Base-by-base conservation (phyloP, 2,797 vertebrate genomes). In the Vespertilio murinus region DNA sequence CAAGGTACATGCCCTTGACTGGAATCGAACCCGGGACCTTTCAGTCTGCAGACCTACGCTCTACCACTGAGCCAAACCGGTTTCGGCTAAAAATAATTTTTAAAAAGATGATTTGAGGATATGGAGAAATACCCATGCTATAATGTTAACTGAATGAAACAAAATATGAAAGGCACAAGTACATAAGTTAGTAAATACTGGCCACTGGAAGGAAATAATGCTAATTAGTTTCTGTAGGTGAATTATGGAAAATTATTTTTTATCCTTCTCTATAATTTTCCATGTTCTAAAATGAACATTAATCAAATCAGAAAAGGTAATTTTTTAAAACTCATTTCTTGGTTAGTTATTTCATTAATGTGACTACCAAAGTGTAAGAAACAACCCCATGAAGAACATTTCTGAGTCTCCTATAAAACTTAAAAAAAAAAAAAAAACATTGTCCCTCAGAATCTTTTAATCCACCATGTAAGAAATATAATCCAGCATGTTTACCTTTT, bases 161-260 rank as follows among this genome's bases (percentile, higher is more conserved):
- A 89, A 92, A 88, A 82, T 86, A 88, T 67, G 93, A 54, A 90
- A 75, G 45, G 81, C 6, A 22, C 35, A 87, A 90, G n/a, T 38
- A 69, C 18, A 49, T 75, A 81, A 88, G 54, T 74, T 8, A 90
- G 61, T 78, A 78, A 94, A 93, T 65, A 90, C 35, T 42, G 49
- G 42, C 67, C 91, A 89, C 22, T 61, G 13, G 38, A 89, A 94
- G 84, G 52, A 42, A 91, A 81, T 91, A 59, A 64, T 83, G 20
- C 45, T 94, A 93, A 86, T 88, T 90, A 80, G 69, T 78, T 79
- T 94, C 89, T 87, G 40, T 17, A 93, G 67, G 49, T 61, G 30
- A 22, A 73, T 95, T 70, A 81, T 38, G 59, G 6, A 8, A 13
- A 93, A 71, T 91, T 95, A 59, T 64, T 88, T 92, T 95, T 96